Evolutionary conservation across 2,888 invertebrate genomes (phyloP), one percentile per base, ranked within the genome.

Genomic region (Tenthredo mesomela): DNA sequence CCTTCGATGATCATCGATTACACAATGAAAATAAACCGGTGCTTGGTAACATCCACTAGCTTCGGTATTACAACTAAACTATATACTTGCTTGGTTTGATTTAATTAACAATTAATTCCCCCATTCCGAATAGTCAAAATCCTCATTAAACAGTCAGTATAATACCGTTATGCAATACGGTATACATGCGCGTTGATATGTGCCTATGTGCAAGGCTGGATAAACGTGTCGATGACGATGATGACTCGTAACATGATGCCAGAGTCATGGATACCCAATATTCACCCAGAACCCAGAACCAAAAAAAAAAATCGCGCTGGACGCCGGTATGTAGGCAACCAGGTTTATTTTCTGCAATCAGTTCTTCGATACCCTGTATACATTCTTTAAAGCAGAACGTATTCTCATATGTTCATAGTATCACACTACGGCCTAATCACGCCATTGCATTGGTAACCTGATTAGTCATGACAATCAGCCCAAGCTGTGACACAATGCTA

Each of bases 391-490:
- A 21, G 21, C 21, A 61, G 25, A 61, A 25, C 6, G 1, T 6
- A 5, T 33, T 33, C 15, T 18, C 29, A 18, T 33, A 5, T 33
- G 18, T 67, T 18, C 33, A 2, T 9, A 29, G 61, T n/a, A n/a
- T 15, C 5, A n/a, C 7, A 54, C n/a, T 33, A 18, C 5, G 25
- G 67, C 6, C 7, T 25, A 25, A 61, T 21, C 67, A 15, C n/a
- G 33, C n/a, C 7, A 2, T 50, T 33, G 4, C 29, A 29, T n/a
- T 29, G n/a, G 54, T 9, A 77, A 77, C 18, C 47, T 33, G 77
- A 77, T 77, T 77, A 77, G 77, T 29, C 29, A 25, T 67, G 15
- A 67, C 15, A 33, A 67, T 47, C 54, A 18, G 77, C 54, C 54
- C 77, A 50, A 50, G 54, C 50, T 77, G 77, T 33, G 15, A 29